Evolutionary conservation across 1,140 invertebrate genomes (phyloP).

Genomic region (Lineus longissimus): DNA sequence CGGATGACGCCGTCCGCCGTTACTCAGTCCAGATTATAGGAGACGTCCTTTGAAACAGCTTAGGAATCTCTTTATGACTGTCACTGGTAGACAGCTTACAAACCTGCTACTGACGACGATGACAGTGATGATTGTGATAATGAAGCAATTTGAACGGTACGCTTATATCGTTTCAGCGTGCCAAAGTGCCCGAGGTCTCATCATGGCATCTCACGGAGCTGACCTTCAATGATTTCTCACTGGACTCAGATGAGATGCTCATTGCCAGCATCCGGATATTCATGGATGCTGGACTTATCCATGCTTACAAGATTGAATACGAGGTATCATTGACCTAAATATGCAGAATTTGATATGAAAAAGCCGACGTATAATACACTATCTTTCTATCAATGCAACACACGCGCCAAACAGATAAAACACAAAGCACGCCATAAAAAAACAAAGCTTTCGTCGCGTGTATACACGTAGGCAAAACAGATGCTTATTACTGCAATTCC

Average conservation of each 20-base stretch:
- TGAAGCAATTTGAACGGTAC: too few species aligned
- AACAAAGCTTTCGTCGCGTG: too few species aligned
- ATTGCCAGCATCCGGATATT: constrained; percentile 90
- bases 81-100: too few species aligned
- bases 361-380: too few species aligned
- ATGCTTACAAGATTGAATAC: constrained; percentile 88
- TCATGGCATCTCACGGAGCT: constrained; percentile 57
- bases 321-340: constrained; percentile 63
- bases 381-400: too few species aligned
- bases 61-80: too few species aligned
- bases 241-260: constrained; percentile 86
- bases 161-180: constrained; percentile 18
- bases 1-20: neutral
- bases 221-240: constrained; percentile 83
- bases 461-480: too few species aligned
- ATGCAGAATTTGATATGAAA: too few species aligned
- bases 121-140: neutral
- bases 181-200: constrained; percentile 28
- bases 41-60: too few species aligned
- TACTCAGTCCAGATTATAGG: neutral
- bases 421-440: too few species aligned
- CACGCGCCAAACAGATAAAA: too few species aligned
- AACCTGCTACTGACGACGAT: neutral
- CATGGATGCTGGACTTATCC: constrained; percentile 81
- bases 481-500: too few species aligned